These are phyloP conservation scores for Nymphicus hollandicus DNA, from an alignment of 2,113 vertebrate genomes.

Conservation along the genomic window DNA sequence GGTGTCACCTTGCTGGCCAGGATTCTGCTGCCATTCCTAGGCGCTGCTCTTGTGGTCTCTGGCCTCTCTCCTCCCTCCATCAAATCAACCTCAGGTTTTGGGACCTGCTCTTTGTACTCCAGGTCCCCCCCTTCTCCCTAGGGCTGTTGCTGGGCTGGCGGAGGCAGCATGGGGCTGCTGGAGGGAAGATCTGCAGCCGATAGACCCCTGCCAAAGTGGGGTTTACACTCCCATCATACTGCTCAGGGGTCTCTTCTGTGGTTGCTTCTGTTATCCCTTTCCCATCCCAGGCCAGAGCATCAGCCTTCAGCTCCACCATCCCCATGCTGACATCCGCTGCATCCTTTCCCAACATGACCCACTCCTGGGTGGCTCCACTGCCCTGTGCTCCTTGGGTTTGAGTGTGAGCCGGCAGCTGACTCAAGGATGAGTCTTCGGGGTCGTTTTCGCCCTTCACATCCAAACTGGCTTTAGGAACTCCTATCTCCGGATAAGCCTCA, in stretches of 20 bases:
- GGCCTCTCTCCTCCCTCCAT: conserved; percentile 35
- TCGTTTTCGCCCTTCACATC: not conserved
- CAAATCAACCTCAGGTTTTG: conserved; percentile 71
- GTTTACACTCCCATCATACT: conserved; percentile 33
- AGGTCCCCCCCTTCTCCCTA: not conserved
- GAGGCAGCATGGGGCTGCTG: fast-evolving
- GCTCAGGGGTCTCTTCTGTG: conserved; percentile 40
- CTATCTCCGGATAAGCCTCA: not conserved
- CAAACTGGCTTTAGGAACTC: not conserved
- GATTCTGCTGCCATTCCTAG: conserved; percentile 80
- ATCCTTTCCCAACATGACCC: not conserved
- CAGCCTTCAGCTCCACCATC: not conserved
- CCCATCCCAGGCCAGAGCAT: not conserved
- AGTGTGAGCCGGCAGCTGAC: not conserved
- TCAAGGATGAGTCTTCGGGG: not conserved
- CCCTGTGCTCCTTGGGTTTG: not conserved
- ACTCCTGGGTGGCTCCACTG: not conserved
- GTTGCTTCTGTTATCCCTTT: conserved; percentile 62
- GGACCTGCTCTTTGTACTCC: conserved; percentile 22
- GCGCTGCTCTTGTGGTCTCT: conserved; percentile 66
- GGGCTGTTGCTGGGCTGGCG: not conserved
- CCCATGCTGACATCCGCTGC: not conserved
- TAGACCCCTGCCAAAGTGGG: conserved; percentile 54
- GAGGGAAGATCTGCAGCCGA: conserved; percentile 60
- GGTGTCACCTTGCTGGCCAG: not conserved